phyloP scores from a whole-genome alignment of 2,797 vertebrate genomes.

The Gadopsis marmoratus region DNA sequence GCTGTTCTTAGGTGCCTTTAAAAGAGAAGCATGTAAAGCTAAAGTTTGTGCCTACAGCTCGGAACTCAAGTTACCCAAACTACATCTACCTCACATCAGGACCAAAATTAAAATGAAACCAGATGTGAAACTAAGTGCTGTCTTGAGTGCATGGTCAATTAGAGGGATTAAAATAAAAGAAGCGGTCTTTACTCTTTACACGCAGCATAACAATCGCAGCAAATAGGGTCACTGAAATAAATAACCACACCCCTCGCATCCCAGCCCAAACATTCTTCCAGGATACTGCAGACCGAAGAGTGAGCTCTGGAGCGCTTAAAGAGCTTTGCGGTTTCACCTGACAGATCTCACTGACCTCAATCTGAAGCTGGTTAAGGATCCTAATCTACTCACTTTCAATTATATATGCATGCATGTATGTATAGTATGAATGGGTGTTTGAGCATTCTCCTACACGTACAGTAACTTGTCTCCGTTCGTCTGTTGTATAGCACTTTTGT shows the following conservation, averaged over 20 bases:
- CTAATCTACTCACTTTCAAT: slow-evolving; percentile 80
- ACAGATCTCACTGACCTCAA: slow-evolving; percentile 86
- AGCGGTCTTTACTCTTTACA: neutral
- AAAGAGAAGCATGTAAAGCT: slow-evolving; percentile 49
- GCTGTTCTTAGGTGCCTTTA: slow-evolving; percentile 63
- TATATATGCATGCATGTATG: slow-evolving; percentile 23
- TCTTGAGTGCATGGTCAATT: neutral
- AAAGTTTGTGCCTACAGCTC: neutral
- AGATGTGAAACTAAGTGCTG: neutral
- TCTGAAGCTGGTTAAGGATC: slow-evolving; percentile 80
- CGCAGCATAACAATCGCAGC: neutral
- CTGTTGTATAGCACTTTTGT: neutral
- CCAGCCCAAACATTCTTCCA: slow-evolving; percentile 23
- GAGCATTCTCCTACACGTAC: neutral
- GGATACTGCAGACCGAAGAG: slow-evolving; percentile 49
- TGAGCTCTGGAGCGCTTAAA: slow-evolving; percentile 78
- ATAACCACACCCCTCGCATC: neutral
- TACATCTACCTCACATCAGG: slow-evolving; percentile 6
- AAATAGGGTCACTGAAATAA: slow-evolving; percentile 9
- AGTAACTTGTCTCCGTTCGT: neutral
- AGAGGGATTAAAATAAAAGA: slow-evolving; percentile 4
- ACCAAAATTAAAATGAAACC: slow-evolving; percentile 1
- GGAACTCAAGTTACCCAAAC: neutral
- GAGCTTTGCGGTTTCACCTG: slow-evolving; percentile 82
- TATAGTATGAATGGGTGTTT: neutral